Base-by-base conservation (phyloP, 2,888 invertebrate species). In the Ypsolopha sequella region DNA sequence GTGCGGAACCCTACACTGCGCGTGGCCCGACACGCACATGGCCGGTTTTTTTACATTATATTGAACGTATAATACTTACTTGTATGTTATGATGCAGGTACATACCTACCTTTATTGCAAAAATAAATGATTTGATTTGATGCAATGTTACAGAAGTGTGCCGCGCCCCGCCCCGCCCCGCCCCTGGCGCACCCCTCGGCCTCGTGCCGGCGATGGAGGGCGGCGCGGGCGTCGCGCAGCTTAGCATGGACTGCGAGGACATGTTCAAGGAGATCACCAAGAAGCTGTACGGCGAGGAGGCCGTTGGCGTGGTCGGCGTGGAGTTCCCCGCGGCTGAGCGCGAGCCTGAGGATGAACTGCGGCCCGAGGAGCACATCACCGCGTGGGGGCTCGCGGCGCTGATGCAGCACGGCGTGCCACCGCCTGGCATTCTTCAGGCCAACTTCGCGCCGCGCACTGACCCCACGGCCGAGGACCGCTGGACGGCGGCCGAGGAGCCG, bases 211-310 rank as follows among this genome's bases (percentile, higher is more conserved):
- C 47, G 14, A 53, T 33, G 14, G 52, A 39, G 35, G n/a, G 34
- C n/a, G 47, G 47, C 34, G 47, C 47, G 70, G 68, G 75, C 68
- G 81, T 78, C 55, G 78, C 89, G 51, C 78, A 89, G 60, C 88
- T 89, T 66, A 88, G 90, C 67, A 88, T 91, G 80, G 91, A 91
- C 78, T 90, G 94, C 86, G 94, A 94, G 82, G 94, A 94, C 73
- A 94, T 94, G 92, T 94, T 94, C 77, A 95, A 95, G 80, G 96
- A 96, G 89, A 95, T 96, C 71, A 95, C 95, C 57, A 91, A 95
- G 76, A 96, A 96, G 87, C 88, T 96, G 61, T 96, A 95, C 82
- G 95, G 95, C 58, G 95, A 95, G 78, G 95, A 95, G 78, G 84
- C 84, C 36, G 69, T 64, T 51, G 72, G 77, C 52, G 81, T 76